Evolutionary conservation across 2,888 invertebrate species (phyloP).

Genomic region (Drepanosiphum platanoidis): DNA sequence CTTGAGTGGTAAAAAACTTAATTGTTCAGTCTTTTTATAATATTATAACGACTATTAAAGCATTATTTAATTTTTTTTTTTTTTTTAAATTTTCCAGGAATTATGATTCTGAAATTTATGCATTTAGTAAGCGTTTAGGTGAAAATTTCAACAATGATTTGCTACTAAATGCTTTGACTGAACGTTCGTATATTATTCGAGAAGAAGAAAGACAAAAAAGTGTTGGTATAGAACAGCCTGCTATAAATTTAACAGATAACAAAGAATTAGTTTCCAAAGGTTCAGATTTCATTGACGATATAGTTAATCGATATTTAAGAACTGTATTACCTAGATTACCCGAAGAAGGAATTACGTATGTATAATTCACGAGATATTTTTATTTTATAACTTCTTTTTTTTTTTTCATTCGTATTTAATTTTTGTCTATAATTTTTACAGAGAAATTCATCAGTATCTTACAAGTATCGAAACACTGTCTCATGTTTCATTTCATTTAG

Average conservation of each 20-base stretch:
- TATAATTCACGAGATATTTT: slow-evolving; percentile 51
- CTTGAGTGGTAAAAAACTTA: slow-evolving; percentile 75
- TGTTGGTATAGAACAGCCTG: slow-evolving; percentile 74
- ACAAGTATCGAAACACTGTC: slow-evolving; percentile 76
- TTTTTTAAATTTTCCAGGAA: slow-evolving; percentile 65
- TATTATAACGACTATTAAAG: background rate
- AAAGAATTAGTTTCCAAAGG: slow-evolving; percentile 76
- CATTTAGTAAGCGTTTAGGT: slow-evolving; percentile 85
- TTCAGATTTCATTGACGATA: slow-evolving; percentile 73
- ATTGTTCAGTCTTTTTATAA: too few species aligned
- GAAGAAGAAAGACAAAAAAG: slow-evolving; percentile 77
- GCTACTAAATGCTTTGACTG: slow-evolving; percentile 81
- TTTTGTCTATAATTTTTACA: slow-evolving; percentile 65
- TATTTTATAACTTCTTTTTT: too few species aligned
- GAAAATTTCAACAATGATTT: slow-evolving; percentile 81
- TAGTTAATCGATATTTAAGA: slow-evolving; percentile 77
- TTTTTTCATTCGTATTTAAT: too few species aligned
- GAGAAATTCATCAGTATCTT: slow-evolving; percentile 75
- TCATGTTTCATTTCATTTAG: slow-evolving; percentile 78
- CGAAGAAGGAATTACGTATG: slow-evolving; percentile 76
- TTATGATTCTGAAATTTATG: slow-evolving; percentile 72
- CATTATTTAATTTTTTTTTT: background rate
- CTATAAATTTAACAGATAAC: slow-evolving; percentile 76
- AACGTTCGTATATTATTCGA: slow-evolving; percentile 77
- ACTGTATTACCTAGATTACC: slow-evolving; percentile 79